phyloP scores from a whole-genome alignment of 2,113 vertebrate genomes.

The Rattus rattus region DNA sequence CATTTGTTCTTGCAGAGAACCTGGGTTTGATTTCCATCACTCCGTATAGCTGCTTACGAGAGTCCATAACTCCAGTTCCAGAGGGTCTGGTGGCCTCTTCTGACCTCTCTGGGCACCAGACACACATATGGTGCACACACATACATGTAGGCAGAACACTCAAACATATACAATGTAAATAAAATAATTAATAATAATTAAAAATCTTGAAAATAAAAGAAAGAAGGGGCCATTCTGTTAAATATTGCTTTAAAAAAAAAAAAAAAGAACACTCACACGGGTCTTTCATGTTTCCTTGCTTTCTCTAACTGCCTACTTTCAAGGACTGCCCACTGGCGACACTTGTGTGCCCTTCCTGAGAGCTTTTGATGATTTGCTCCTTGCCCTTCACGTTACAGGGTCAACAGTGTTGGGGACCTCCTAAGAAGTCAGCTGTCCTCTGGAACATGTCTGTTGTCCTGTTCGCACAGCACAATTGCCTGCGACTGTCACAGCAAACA shows the following conservation, averaged over 20 bases:
- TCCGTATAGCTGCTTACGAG: too few species aligned
- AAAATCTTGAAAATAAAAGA: neutral
- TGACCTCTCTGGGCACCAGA: neutral
- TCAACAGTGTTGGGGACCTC: neutral
- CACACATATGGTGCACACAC: neutral
- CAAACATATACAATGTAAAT: neutral
- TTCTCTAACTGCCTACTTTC: conserved; percentile 33
- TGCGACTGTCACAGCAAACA: neutral
- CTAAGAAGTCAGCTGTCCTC: neutral
- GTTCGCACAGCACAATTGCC: neutral
- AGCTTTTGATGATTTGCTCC: neutral
- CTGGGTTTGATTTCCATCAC: neutral
- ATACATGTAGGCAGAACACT: neutral
- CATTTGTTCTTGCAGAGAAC: neutral
- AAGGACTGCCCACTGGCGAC: neutral
- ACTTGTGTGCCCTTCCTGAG: neutral
- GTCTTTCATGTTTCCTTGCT: neutral
- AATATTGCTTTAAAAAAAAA: neutral
- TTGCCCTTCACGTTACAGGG: neutral
- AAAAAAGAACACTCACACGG: neutral
- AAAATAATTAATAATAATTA: too few species aligned
- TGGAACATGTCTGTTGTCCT: neutral
- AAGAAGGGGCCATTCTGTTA: neutral
- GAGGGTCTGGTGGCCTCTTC: neutral
- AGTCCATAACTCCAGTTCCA: neutral